A percentile compares a stretch with the other conserved stretches of the same genome.
phyloP scores from a whole-genome alignment of 2,113 vertebrate species.

The Phrynocephalus versicolor region DNA sequence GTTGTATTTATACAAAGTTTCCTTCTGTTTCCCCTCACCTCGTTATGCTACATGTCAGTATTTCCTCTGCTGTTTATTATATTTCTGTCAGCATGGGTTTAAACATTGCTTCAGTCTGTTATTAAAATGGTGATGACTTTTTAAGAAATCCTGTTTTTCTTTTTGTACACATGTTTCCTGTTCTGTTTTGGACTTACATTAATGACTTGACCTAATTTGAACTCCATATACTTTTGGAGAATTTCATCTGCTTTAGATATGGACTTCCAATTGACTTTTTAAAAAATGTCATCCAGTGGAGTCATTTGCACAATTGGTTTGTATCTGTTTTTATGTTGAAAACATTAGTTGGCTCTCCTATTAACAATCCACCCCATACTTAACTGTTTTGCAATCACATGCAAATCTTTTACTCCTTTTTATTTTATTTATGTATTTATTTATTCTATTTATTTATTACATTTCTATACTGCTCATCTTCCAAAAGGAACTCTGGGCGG shows the following conservation, averaged over 20 bases:
- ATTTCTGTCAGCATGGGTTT: not conserved
- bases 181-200: not conserved
- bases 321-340: not conserved
- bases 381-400: not conserved
- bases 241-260: not conserved
- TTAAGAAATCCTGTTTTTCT: not conserved
- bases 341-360: not conserved
- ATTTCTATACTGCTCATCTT: no score
- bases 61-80: conserved; percentile 7
- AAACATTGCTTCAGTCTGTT: not conserved
- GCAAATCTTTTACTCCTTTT: not conserved
- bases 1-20: conserved; percentile 1
- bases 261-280: not conserved
- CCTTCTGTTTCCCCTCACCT: conserved; percentile 9
- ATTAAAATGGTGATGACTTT: not conserved
- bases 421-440: not conserved
- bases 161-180: not conserved
- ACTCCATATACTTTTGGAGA: not conserved
- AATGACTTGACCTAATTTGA: not conserved
- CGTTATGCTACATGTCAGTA: conserved; percentile 5
- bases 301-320: not conserved
- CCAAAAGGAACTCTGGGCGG: no score
- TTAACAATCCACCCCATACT: not conserved
- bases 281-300: not conserved
- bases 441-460: not conserved